A percentile compares a stretch with the other conserved stretches of the same genome.
phyloP scores from a whole-genome alignment of 1,140 invertebrate genomes.

The Philotrypesis tridentata region DNA sequence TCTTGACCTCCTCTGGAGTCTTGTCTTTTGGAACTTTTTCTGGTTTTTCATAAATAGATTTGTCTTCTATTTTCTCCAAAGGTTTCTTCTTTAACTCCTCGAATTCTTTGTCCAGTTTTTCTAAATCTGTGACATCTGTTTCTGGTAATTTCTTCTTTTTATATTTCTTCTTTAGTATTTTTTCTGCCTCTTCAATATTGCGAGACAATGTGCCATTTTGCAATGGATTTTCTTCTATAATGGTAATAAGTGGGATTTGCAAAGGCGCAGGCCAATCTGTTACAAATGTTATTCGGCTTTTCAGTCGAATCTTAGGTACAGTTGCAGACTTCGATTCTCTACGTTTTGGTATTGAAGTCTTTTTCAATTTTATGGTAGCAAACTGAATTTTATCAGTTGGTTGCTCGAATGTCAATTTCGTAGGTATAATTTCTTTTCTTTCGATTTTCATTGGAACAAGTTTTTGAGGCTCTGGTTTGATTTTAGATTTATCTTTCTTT shows the following conservation, averaged over 20 bases:
- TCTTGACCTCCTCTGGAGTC: slow-evolving; percentile 64
- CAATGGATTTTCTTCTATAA: slow-evolving; percentile 74
- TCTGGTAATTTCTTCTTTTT: slow-evolving; percentile 71
- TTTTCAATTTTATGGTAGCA: slow-evolving; percentile 79
- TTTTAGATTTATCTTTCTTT: slow-evolving; percentile 68
- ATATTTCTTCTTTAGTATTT: slow-evolving; percentile 77
- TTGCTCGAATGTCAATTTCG: slow-evolving; percentile 69
- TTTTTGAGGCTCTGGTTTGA: slow-evolving; percentile 56
- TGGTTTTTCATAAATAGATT: slow-evolving; percentile 65
- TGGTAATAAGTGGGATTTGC: slow-evolving; percentile 71
- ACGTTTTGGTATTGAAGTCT: slow-evolving; percentile 72
- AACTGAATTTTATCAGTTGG: slow-evolving; percentile 74
- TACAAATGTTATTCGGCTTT: slow-evolving; percentile 77
- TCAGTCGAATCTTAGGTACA: slow-evolving; percentile 79
- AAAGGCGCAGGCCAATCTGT: slow-evolving; percentile 77
- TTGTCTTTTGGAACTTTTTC: slow-evolving; percentile 68
- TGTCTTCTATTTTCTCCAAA: slow-evolving; percentile 67
- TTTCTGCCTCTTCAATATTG: slow-evolving; percentile 80
- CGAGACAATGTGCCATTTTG: slow-evolving; percentile 80
- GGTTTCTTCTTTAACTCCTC: slow-evolving; percentile 77
- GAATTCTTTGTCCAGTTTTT: slow-evolving; percentile 57
- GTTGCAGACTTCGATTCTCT: slow-evolving; percentile 71
- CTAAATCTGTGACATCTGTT: slow-evolving; percentile 70
- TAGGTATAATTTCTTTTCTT: slow-evolving; percentile 69
- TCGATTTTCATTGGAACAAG: slow-evolving; percentile 68